A percentile compares a stretch with the other conserved stretches of the same genome.
These are phyloP conservation scores for Natrix natrix DNA, from an alignment of 2,797 vertebrate species.

Conservation along the genomic window DNA sequence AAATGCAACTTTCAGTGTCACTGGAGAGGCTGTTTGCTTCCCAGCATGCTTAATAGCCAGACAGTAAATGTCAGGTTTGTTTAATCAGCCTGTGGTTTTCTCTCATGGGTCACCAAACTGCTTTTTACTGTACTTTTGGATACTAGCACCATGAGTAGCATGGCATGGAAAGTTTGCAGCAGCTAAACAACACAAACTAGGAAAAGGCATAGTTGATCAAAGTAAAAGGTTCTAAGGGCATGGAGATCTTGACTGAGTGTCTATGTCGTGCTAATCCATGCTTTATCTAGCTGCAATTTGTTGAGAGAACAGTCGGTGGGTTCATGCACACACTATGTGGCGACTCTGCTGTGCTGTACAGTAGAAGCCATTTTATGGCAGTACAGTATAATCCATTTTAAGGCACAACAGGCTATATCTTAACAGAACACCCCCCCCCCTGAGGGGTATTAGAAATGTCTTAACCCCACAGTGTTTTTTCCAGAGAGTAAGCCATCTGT, in stretches of 20 bases:
- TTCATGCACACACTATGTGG: not conserved
- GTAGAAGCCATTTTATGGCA: too few relatives aligned
- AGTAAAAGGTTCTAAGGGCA: not conserved
- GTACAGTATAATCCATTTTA: too few relatives aligned
- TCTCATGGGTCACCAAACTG: not conserved
- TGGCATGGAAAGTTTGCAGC: not conserved
- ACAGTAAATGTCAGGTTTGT: conserved; percentile 1
- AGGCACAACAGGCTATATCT: too few relatives aligned
- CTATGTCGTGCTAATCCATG: not conserved
- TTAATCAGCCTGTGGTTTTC: not conserved
- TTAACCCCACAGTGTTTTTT: too few relatives aligned
- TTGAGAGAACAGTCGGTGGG: not conserved
- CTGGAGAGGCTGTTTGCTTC: not conserved
- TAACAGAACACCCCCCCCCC: too few relatives aligned
- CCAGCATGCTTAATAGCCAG: not conserved
- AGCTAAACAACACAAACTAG: not conserved
- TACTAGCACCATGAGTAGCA: not conserved
- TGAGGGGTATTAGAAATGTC: too few relatives aligned
- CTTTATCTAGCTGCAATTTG: not conserved
- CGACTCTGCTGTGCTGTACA: too few relatives aligned
- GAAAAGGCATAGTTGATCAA: not conserved
- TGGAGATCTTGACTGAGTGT: not conserved
- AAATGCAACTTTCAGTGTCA: not conserved
- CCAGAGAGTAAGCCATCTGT: too few relatives aligned
- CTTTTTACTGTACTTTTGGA: conserved; percentile 1